phyloP scores from a whole-genome alignment of 2,797 vertebrate species.

The Chlorospingus flavigularis region DNA sequence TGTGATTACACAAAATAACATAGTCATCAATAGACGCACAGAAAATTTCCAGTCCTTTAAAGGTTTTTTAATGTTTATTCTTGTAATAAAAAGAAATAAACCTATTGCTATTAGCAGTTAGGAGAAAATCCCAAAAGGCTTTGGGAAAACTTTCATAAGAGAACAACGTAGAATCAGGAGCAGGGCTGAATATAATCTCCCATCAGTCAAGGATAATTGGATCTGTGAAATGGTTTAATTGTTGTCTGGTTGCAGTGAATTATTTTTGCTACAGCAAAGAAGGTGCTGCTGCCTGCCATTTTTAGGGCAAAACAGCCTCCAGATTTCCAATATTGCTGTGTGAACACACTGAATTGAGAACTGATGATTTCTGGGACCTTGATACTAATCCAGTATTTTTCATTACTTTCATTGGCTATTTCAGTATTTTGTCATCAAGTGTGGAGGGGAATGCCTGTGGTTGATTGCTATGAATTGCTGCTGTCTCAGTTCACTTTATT shows the following conservation, averaged over 20 bases:
- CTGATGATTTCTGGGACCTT: neutral
- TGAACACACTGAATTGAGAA: neutral
- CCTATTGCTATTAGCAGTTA: neutral
- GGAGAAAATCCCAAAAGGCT: neutral
- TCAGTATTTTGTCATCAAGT: neutral
- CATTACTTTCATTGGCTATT: neutral
- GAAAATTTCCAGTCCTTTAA: neutral
- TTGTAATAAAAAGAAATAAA: neutral
- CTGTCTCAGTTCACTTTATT: neutral
- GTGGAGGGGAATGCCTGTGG: neutral
- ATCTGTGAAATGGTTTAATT: slow-evolving; percentile 7
- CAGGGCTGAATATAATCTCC: neutral
- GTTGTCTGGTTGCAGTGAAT: neutral
- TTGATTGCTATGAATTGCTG: neutral
- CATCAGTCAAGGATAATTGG: neutral
- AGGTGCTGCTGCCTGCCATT: neutral
- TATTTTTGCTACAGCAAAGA: neutral
- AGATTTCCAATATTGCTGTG: neutral
- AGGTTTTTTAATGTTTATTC: neutral
- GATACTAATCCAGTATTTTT: neutral
- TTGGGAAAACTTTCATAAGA: neutral
- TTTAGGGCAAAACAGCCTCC: neutral
- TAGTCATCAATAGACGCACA: neutral
- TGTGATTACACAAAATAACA: neutral
- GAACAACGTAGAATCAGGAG: neutral